Conservation (phyloP, 1,140 invertebrate genomes). For the Schlechtendalia chinensis region DNA sequence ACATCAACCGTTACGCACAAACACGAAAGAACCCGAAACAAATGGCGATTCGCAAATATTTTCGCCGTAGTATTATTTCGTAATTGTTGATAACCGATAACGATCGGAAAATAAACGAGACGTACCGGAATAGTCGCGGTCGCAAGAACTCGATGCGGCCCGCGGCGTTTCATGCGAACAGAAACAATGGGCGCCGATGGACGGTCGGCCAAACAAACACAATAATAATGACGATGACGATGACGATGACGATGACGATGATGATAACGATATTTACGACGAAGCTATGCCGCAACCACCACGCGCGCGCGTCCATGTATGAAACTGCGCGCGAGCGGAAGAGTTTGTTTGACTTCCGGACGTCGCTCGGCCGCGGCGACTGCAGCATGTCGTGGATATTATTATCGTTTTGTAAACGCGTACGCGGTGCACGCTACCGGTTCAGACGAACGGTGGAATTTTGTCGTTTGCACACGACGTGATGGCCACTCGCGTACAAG, state of each 20-base stretch:
- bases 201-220: conserved; percentile 29
- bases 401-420: not conserved
- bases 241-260: not conserved
- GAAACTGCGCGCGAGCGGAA: conserved; percentile 20
- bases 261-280: not conserved
- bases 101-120: not conserved
- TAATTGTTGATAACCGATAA: too few relatives aligned
- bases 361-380: too few relatives aligned
- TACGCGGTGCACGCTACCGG: not conserved
- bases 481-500: not conserved
- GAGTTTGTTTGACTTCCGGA: conserved; percentile 39
- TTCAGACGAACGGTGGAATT: not conserved
- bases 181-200: conserved; percentile 19
- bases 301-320: conserved; percentile 33
- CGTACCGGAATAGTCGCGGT: not conserved
- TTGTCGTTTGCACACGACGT: not conserved
- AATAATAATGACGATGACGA: not conserved
- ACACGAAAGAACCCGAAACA: too few relatives aligned
- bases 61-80: too few relatives aligned
- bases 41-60: too few relatives aligned
- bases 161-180: not conserved
- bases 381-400: too few relatives aligned
- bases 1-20: too few relatives aligned
- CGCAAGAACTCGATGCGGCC: not conserved
- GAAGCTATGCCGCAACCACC: not conserved